phyloP scores from a whole-genome alignment of 2,888 invertebrate genomes.

The Spisula subtruncata region DNA sequence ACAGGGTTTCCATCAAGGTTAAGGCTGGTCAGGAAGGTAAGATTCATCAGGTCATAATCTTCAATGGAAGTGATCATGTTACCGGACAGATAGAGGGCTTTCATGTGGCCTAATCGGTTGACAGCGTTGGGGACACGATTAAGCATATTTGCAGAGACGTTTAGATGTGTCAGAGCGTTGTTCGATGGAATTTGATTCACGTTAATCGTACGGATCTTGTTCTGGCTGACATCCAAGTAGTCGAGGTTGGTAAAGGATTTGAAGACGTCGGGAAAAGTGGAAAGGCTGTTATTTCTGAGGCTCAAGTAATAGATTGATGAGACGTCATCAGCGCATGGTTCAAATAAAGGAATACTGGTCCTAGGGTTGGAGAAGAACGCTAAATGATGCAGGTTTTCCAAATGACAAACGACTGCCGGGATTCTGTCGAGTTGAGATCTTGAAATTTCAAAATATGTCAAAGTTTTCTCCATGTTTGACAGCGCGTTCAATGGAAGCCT shows the following conservation, averaged over 20 bases:
- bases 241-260: constrained; percentile 35
- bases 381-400: constrained; percentile 33
- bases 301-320: constrained; percentile 33
- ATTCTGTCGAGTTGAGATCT: constrained; percentile 45
- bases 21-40: constrained; percentile 34
- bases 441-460: constrained; percentile 44
- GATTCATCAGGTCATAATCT: constrained; percentile 33
- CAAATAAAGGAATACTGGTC: constrained; percentile 46
- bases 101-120: constrained; percentile 24
- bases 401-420: constrained; percentile 42
- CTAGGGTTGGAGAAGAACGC: constrained; percentile 35
- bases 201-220: constrained; percentile 43
- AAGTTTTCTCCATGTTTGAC: constrained; percentile 35
- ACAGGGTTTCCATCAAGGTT: constrained; percentile 42
- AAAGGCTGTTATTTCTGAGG: constrained; percentile 39
- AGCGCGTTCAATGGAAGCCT: constrained; percentile 43
- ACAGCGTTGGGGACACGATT: constrained; percentile 44
- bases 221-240: constrained; percentile 39
- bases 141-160: constrained; percentile 45
- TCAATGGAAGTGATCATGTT: constrained; percentile 49
- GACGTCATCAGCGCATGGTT: constrained; percentile 42
- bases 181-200: constrained; percentile 12
- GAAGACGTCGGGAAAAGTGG: constrained; percentile 44
- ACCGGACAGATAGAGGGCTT: constrained; percentile 32
- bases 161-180: constrained; percentile 38